phyloP scores from a whole-genome alignment of 2,797 vertebrate genomes.

The Salarias fasciatus region DNA sequence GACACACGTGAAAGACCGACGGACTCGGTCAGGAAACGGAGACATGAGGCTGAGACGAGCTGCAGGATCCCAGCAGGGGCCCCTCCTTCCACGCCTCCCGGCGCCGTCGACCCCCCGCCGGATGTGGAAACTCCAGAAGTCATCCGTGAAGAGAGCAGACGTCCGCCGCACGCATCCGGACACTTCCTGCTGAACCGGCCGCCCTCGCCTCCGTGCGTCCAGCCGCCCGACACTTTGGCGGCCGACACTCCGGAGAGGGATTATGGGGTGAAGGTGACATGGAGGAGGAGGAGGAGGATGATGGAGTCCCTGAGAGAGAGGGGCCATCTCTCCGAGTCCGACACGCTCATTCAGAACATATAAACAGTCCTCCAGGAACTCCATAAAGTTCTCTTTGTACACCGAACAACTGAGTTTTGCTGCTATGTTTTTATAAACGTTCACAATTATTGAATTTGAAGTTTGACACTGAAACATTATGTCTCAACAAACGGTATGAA shows the following conservation, averaged over 20 bases:
- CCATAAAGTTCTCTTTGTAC: too few relatives aligned
- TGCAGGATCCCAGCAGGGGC: constrained; percentile 20
- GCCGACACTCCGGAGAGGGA: constrained; percentile 89
- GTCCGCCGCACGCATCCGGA: constrained; percentile 11
- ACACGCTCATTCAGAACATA: constrained; percentile 70
- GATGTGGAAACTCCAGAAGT: constrained; percentile 74
- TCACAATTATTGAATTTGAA: too few relatives aligned
- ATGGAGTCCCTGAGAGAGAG: constrained; percentile 81
- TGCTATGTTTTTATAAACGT: too few relatives aligned
- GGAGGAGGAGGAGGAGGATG: constrained; percentile 84
- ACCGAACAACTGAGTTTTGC: too few relatives aligned
- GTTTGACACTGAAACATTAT: too few relatives aligned
- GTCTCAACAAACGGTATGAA: too few relatives aligned
- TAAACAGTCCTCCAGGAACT: too few relatives aligned
- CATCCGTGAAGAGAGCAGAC: constrained; percentile 11
- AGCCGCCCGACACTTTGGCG: constrained; percentile 76
- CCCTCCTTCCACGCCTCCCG: constrained; percentile 32
- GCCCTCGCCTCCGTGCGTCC: constrained; percentile 46
- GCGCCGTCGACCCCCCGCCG: constrained; percentile 42
- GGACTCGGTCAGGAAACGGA: constrained; percentile 3
- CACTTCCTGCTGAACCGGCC: constrained; percentile 50
- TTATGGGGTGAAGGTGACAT: constrained; percentile 90
- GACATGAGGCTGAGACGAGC: too few relatives aligned
- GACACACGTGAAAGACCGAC: constrained; percentile 40
- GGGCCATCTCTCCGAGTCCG: constrained; percentile 80